phyloP scores from a whole-genome alignment of 2,113 vertebrate genomes.

The Anhinga anhinga region DNA sequence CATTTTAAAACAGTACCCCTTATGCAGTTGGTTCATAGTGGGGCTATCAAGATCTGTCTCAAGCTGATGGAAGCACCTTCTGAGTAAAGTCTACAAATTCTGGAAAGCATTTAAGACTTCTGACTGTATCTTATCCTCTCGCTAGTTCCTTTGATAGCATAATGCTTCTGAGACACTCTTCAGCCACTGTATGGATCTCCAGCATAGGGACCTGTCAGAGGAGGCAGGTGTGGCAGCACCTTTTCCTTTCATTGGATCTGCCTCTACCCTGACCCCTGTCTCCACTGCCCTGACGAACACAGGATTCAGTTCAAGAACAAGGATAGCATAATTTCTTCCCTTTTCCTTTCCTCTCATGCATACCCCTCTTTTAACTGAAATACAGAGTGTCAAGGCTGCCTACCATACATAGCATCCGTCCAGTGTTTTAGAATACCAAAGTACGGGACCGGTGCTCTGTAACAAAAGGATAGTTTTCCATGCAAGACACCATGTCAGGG shows the following conservation, averaged over 20 bases:
- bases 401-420: background rate
- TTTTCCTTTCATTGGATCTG: background rate
- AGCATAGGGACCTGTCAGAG: background rate
- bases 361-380: background rate
- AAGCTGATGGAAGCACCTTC: background rate
- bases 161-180: background rate
- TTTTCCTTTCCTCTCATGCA: conserved; percentile 4
- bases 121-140: background rate
- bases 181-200: background rate
- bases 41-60: background rate
- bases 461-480: background rate
- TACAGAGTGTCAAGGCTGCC: conserved; percentile 41
- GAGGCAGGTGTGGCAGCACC: background rate
- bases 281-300: background rate
- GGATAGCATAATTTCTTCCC: background rate
- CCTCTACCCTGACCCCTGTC: background rate
- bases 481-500: background rate
- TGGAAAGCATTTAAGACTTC: background rate
- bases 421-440: background rate
- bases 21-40: background rate
- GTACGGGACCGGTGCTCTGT: background rate
- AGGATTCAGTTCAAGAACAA: background rate
- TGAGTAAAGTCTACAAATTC: background rate
- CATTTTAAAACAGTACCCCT: background rate
- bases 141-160: background rate